Evolutionary conservation across 2,888 invertebrate species (phyloP).

Genomic region (Microctonus brassicae): DNA sequence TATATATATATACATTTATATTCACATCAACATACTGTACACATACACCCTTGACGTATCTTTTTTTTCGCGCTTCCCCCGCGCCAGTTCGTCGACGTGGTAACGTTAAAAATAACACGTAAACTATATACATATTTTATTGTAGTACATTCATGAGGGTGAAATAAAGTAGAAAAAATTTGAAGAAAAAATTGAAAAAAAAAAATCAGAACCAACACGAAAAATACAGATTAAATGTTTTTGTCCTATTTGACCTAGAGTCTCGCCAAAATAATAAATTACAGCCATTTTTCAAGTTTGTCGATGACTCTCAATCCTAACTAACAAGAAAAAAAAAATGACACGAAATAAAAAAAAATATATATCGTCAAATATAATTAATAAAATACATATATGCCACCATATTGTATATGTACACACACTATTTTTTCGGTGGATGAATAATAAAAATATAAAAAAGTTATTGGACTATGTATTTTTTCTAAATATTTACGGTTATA

Average conservation of each 20-base stretch:
- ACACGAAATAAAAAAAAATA: neutral
- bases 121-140: neutral
- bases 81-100: slow-evolving; percentile 18
- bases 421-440: no score
- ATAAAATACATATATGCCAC: no score
- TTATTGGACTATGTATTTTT: no score
- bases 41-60: slow-evolving; percentile 4
- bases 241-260: neutral
- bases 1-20: neutral
- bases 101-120: slow-evolving; percentile 23
- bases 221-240: neutral
- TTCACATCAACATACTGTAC: neutral
- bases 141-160: neutral
- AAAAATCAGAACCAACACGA: neutral
- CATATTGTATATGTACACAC: no score
- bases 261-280: neutral
- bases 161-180: neutral
- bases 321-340: neutral
- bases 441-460: no score
- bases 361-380: neutral
- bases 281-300: neutral
- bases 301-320: neutral
- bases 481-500: no score
- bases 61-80: slow-evolving; percentile 35
- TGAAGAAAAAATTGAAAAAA: neutral